Evolutionary conservation across 2,113 vertebrate genomes (phyloP), one percentile per base, ranked within the genome.

Genomic region (Sus scrofa): DNA sequence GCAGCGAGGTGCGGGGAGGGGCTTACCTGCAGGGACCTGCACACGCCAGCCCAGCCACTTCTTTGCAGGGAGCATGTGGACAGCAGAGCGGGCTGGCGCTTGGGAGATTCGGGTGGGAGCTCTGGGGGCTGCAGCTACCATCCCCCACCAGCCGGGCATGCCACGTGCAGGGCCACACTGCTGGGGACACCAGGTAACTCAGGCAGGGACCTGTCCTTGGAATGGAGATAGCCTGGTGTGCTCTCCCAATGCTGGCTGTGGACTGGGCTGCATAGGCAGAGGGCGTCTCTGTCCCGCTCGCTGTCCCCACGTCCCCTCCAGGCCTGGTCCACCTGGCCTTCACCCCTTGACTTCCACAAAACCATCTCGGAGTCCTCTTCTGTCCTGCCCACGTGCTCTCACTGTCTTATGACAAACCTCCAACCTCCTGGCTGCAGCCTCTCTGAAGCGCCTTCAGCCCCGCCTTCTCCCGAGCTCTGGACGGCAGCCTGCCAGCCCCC

Each of bases 201-300:
- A 3, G 65, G 9, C 34, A 0, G 37, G 11, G 54, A 22, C 30
- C 60, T 15, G 20, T 4, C 27, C 65, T 54, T 2, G 2, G 20
- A 52, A 15, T 0, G 11, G 52, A 52, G 63, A 60, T 0, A 6
- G 39, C 39, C 37, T 37, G 2, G 13, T 24, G 3, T 4, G 16
- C 39, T 9, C 39, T 32, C 56, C 58, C 15, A 7, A 54, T 2
- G 14, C 20, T 34, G 62, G 58, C 60, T 4, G 1, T 2, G 22
- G 30, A 22, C 1, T 0, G 4, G 50, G 19, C 2, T 0, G 5
- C 1, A 30, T 18, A 19, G 30, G 44, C 44, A 16, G 9, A 20
- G 30, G 14, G 39, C 1, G 0, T 9, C n/a, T 74, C 62, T 30
- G 7, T 0, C 14, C 9, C n/a, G 1, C 2, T 11, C 6, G 0